phyloP scores from a whole-genome alignment of 1,140 invertebrate species.

The Wasmannia auropunctata region DNA sequence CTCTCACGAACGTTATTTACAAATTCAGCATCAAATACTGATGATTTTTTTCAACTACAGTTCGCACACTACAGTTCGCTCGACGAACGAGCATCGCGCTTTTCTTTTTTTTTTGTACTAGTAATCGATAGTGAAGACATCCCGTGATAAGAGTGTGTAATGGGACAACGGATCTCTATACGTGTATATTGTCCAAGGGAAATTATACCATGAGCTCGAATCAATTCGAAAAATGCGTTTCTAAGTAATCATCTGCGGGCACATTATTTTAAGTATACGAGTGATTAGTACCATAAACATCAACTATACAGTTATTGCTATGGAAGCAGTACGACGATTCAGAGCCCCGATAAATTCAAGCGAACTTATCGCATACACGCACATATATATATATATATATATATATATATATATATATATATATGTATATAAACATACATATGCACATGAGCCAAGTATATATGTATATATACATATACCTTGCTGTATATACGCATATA shows the following conservation, averaged over 20 bases:
- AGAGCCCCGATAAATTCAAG: constrained; percentile 80
- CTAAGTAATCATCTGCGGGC: constrained; percentile 70
- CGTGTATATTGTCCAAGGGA: constrained; percentile 80
- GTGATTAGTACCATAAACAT: constrained; percentile 83
- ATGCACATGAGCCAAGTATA: constrained; percentile 27
- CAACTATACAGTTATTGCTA: constrained; percentile 84
- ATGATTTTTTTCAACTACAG: constrained; percentile 49
- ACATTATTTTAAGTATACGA: constrained; percentile 68
- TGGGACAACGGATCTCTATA: constrained; percentile 58
- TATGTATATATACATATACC: constrained; percentile 3
- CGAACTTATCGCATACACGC: constrained; percentile 67
- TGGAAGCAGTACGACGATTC: constrained; percentile 83
- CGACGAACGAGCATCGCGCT: constrained; percentile 34
- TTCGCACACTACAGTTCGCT: constrained; percentile 21
- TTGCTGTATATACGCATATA: background rate
- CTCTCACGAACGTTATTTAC: constrained; percentile 52
- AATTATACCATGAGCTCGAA: constrained; percentile 79
- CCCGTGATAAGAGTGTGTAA: constrained; percentile 59
- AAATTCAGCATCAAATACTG: constrained; percentile 54
- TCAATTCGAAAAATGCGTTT: constrained; percentile 78
- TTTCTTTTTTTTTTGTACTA: constrained; percentile 36
- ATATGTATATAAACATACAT: constrained; percentile 8
- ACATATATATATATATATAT: constrained; percentile 7
- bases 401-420: constrained; percentile 27
- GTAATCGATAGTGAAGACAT: constrained; percentile 66